phyloP scores from a whole-genome alignment of 2,113 vertebrate genomes.

The Clarias batrachus region DNA sequence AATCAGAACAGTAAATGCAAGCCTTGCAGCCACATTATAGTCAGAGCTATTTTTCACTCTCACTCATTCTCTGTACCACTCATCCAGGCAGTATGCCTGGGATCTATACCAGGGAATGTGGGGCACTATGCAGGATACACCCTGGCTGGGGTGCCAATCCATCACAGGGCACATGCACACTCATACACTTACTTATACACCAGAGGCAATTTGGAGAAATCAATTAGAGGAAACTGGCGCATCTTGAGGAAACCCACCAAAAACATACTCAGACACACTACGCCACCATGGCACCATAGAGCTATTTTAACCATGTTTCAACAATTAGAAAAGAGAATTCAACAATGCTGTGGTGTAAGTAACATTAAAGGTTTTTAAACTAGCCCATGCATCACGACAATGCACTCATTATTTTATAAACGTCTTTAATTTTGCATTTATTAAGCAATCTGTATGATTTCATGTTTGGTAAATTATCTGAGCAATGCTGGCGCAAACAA shows the following conservation, averaged over 20 bases:
- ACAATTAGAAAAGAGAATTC: neutral
- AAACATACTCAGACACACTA: no score
- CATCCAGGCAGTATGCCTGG: no score
- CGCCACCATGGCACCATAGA: neutral
- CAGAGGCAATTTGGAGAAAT: no score
- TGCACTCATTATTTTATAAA: neutral
- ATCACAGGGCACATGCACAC: no score
- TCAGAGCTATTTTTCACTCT: neutral
- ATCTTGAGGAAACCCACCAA: no score
- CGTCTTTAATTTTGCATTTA: neutral
- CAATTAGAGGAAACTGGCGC: no score
- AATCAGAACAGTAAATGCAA: no score
- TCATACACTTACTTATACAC: no score
- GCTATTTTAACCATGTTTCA: neutral
- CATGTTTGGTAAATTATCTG: neutral
- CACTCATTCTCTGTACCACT: no score
- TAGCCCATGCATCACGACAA: neutral
- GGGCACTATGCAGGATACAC: no score
- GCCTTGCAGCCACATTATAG: neutral
- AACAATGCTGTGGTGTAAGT: neutral
- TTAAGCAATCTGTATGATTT: neutral
- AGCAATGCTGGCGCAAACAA: neutral
- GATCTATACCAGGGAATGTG: no score
- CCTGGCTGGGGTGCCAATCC: no score
- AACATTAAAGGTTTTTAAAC: neutral